Percentiles rank a stretch among this genome's conserved stretches.
Conservation (phyloP, 1,140 invertebrate species). For the Rhopalosiphum padi region DNA sequence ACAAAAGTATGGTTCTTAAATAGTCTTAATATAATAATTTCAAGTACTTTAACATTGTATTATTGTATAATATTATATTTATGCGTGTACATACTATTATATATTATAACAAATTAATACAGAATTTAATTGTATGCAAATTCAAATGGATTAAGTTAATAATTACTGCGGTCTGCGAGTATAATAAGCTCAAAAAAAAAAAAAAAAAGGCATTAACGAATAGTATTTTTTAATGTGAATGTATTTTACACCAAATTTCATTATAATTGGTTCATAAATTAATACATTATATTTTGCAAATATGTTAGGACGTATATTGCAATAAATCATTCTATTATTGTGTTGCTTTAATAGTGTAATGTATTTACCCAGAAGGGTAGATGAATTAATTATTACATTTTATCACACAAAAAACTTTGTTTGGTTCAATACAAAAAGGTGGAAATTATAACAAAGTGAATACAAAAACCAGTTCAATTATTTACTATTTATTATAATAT, state of each 20-base stretch:
- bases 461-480: slow-evolving; percentile 34
- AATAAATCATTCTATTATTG: slow-evolving; percentile 42
- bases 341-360: not conserved
- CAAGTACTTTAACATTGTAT: not conserved
- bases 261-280: slow-evolving; percentile 9
- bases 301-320: not conserved
- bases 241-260: slow-evolving; percentile 12
- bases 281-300: slow-evolving; percentile 15
- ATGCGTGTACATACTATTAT: not conserved
- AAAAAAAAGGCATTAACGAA: not conserved
- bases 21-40: not conserved
- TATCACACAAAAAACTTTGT: slow-evolving; percentile 19
- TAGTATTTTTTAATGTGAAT: not conserved
- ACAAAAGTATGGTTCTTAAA: not conserved
- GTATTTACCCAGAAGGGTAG: not conserved
- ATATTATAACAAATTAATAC: not conserved
- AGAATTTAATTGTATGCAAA: slow-evolving; percentile 13
- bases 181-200: not conserved
- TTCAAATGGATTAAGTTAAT: not conserved
- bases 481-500: not conserved
- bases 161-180: not conserved
- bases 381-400: slow-evolving; percentile 28
- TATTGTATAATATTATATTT: not conserved
- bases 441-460: not conserved
- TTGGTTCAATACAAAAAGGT: not conserved